These are phyloP conservation scores for Tachina lurida DNA, from an alignment of 2,888 invertebrate genomes.

Conservation along the genomic window DNA sequence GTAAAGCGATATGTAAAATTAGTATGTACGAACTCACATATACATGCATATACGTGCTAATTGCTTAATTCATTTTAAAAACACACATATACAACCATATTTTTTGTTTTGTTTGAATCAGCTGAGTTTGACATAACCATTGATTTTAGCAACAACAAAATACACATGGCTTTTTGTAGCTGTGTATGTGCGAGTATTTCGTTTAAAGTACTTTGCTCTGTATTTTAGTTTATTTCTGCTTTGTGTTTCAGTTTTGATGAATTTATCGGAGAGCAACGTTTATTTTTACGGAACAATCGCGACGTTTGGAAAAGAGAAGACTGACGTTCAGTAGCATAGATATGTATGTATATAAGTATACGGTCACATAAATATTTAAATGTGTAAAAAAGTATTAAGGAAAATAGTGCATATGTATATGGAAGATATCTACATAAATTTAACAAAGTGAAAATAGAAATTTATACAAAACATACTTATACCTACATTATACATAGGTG, in stretches of 20 bases:
- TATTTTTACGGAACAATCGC: conserved; percentile 36
- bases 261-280: conserved; percentile 56
- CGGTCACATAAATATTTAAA: neutral
- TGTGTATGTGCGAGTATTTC: neutral
- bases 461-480: neutral
- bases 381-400: conserved; percentile 27
- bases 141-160: neutral
- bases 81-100: too few relatives aligned
- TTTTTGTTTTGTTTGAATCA: too few relatives aligned
- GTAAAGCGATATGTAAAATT: too few relatives aligned
- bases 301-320: conserved; percentile 30
- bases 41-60: too few relatives aligned
- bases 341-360: neutral
- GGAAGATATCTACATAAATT: neutral
- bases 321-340: conserved; percentile 27
- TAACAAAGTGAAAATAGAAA: neutral
- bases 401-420: conserved; percentile 46
- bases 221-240: conserved; percentile 18
- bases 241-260: conserved; percentile 42
- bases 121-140: neutral
- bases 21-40: too few relatives aligned
- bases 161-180: neutral
- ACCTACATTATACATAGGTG: neutral
- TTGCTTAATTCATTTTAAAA: too few relatives aligned
- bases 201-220: neutral